phyloP scores from a whole-genome alignment of 2,797 vertebrate genomes.

The Paedocypris micromegethes region DNA sequence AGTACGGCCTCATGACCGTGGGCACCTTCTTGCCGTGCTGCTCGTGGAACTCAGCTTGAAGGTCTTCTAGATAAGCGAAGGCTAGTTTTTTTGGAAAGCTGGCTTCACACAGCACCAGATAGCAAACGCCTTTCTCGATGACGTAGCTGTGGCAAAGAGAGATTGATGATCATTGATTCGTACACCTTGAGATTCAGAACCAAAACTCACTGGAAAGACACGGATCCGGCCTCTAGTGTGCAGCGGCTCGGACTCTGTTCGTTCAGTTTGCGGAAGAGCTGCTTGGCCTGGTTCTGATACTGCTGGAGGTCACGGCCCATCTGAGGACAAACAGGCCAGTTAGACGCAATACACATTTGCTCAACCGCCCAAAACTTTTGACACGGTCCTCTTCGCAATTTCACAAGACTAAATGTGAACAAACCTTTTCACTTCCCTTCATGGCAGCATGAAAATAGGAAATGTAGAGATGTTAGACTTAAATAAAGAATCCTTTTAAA shows the following conservation, averaged over 20 bases:
- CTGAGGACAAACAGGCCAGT: constrained; percentile 62
- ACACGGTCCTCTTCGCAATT: constrained; percentile 25
- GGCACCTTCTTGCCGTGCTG: constrained; percentile 95
- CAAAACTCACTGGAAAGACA: constrained; percentile 92
- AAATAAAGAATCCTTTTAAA: background rate
- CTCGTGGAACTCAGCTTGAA: constrained; percentile 95
- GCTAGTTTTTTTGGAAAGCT: constrained; percentile 95
- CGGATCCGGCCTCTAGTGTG: constrained; percentile 88
- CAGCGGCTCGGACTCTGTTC: constrained; percentile 95
- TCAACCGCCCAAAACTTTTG: background rate
- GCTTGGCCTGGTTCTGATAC: constrained; percentile 97
- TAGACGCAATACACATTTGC: background rate
- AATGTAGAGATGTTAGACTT: constrained; percentile 46
- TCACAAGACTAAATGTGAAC: constrained; percentile 56
- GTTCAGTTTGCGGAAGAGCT: constrained; percentile 94
- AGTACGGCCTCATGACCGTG: constrained; percentile 91
- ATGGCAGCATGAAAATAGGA: constrained; percentile 61
- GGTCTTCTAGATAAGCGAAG: constrained; percentile 92
- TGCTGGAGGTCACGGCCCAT: constrained; percentile 93
- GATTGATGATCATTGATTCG: too few relatives aligned
- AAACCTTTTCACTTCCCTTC: constrained; percentile 80
- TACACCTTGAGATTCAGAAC: background rate
- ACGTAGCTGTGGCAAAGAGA: constrained; percentile 72
- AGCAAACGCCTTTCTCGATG: constrained; percentile 93
- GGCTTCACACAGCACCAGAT: constrained; percentile 92